A percentile compares a stretch with the other conserved stretches of the same genome.
These are phyloP conservation scores for Brachionichthys hirsutus DNA, from an alignment of 2,113 vertebrate genomes.

Conservation along the genomic window DNA sequence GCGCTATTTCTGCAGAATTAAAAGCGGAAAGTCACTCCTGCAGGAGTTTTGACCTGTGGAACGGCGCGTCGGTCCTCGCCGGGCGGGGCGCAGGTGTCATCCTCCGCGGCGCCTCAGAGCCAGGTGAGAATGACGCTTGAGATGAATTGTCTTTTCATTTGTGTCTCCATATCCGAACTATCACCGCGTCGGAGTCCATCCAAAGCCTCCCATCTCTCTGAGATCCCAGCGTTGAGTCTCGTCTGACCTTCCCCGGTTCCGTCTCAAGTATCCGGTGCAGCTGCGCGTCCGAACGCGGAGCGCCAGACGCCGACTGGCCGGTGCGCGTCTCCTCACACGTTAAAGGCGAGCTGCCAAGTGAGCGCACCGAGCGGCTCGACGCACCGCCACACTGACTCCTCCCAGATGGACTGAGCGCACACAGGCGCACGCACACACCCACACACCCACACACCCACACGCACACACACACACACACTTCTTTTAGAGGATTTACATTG, in stretches of 20 bases:
- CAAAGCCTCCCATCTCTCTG: conserved; percentile 38
- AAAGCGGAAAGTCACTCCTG: conserved; percentile 16
- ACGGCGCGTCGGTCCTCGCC: conserved; percentile 19
- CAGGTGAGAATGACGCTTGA: not conserved
- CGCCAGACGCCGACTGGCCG: conserved; percentile 27
- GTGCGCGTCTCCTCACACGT: not conserved
- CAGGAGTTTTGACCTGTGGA: conserved; percentile 10
- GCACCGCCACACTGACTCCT: conserved; percentile 43
- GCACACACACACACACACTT: too few species aligned
- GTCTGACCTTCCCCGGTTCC: not conserved
- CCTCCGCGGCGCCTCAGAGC: conserved; percentile 28
- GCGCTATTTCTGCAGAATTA: conserved; percentile 7
- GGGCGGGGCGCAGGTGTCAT: conserved; percentile 45
- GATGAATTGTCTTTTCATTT: not conserved
- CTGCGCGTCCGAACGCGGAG: conserved; percentile 8
- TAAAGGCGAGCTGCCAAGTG: conserved; percentile 31
- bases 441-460: not conserved
- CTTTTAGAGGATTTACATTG: too few species aligned
- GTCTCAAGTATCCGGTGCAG: not conserved
- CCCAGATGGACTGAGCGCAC: conserved; percentile 5
- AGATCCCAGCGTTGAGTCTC: conserved; percentile 9
- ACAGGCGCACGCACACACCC: not conserved
- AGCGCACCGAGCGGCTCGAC: conserved; percentile 33
- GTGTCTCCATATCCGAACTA: conserved; percentile 47
- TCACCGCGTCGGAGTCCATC: conserved; percentile 32